Conservation (phyloP, 2,113 vertebrate species). For the Capreolus pygargus region DNA sequence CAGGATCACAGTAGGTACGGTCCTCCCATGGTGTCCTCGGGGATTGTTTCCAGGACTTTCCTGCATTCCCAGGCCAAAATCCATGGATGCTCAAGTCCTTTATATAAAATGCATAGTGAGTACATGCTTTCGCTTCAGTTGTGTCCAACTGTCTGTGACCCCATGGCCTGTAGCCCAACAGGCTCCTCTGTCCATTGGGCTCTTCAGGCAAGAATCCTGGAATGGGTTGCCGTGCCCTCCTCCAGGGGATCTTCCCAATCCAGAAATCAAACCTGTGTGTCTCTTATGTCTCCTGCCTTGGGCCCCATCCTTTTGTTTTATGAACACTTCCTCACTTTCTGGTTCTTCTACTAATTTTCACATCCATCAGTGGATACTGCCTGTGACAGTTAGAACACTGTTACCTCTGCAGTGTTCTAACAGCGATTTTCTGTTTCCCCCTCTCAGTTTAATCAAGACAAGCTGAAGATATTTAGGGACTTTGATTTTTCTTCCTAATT, state of each 20-base stretch:
- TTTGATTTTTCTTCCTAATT: neutral
- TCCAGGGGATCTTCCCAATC: neutral
- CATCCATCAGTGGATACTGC: accelerated
- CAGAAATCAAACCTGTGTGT: neutral
- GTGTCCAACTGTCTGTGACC: neutral
- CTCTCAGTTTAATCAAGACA: neutral
- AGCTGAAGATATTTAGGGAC: neutral
- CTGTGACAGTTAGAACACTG: accelerated
- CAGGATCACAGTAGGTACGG: neutral
- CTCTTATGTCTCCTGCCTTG: neutral
- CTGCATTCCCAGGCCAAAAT: neutral
- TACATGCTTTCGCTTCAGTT: neutral
- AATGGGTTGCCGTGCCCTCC: neutral
- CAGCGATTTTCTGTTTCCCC: neutral
- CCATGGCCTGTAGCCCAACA: neutral
- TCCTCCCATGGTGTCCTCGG: neutral
- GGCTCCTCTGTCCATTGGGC: neutral
- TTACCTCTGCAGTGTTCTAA: neutral
- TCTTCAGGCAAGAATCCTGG: neutral
- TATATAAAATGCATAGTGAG: neutral
- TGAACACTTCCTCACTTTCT: neutral
- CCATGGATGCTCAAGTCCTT: neutral
- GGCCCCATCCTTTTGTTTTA: neutral
- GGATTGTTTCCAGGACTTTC: neutral
- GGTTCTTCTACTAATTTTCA: neutral